A percentile compares a stretch with the other conserved stretches of the same genome.
Evolutionary conservation across 1,140 invertebrate species (phyloP).

Genomic region (Micrasema minimum): DNA sequence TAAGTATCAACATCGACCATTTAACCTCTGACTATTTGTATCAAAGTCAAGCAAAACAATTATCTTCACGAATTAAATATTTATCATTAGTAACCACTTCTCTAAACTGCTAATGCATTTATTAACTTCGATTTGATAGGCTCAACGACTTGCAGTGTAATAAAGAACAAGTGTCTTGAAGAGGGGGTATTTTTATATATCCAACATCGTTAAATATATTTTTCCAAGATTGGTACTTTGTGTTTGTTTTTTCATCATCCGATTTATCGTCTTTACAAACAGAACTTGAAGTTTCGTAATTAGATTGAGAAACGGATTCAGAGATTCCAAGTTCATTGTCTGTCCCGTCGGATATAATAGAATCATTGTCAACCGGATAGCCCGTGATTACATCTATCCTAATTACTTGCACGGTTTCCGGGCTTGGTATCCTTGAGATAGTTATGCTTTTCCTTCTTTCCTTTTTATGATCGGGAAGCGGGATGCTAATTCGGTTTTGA

Average conservation of each 20-base stretch:
- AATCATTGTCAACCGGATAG: constrained; percentile 49
- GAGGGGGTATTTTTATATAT: neutral
- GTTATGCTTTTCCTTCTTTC: constrained; percentile 64
- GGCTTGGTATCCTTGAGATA: constrained; percentile 61
- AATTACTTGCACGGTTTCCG: constrained; percentile 64
- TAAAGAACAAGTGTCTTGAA: constrained; percentile 11
- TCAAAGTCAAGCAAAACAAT: too few relatives aligned
- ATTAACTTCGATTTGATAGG: constrained; percentile 37
- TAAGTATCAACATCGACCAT: too few relatives aligned
- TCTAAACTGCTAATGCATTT: neutral
- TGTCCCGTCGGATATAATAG: constrained; percentile 41
- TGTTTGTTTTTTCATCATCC: neutral
- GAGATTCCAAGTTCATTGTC: constrained; percentile 39
- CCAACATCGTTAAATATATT: neutral
- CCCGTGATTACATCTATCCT: constrained; percentile 60
- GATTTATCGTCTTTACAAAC: neutral
- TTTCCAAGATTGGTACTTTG: constrained; percentile 20
- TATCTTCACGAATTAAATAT: too few relatives aligned
- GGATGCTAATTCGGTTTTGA: neutral
- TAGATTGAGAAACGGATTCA: constrained; percentile 19
- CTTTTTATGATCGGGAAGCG: constrained; percentile 54
- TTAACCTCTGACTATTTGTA: too few relatives aligned
- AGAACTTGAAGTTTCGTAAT: neutral
- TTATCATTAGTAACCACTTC: neutral
- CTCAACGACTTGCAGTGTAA: constrained; percentile 47